Percentiles rank a stretch among this genome's conserved stretches.
Evolutionary conservation across 2,113 vertebrate genomes (phyloP).

Genomic region (Zingel zingel): DNA sequence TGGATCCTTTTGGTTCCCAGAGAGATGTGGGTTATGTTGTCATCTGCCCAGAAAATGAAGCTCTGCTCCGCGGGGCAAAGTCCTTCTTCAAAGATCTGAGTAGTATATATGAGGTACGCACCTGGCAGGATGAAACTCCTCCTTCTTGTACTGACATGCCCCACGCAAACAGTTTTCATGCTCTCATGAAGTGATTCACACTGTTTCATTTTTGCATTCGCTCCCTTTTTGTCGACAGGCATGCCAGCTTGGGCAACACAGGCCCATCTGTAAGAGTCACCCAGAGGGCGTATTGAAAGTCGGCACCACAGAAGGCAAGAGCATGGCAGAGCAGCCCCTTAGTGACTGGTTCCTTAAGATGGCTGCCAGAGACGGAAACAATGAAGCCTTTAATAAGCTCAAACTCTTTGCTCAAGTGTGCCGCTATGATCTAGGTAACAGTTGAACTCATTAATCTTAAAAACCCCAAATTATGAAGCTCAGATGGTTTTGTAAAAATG

Average conservation of each 20-base stretch:
- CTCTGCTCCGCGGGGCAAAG: constrained; percentile 92
- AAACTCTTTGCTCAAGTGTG: constrained; percentile 97
- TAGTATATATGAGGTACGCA: constrained; percentile 93
- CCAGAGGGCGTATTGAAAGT: constrained; percentile 95
- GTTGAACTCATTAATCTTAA: neutral
- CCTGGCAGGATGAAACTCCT: neutral
- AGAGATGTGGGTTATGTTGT: constrained; percentile 96
- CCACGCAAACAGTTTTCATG: constrained; percentile 3
- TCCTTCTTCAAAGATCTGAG: constrained; percentile 97
- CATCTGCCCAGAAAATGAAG: constrained; percentile 96
- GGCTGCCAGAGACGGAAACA: constrained; percentile 88
- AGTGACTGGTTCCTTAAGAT: constrained; percentile 96
- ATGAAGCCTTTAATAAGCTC: constrained; percentile 93
- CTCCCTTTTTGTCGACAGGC: constrained; percentile 80
- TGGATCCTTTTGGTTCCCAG: constrained; percentile 97
- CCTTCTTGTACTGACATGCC: constrained; percentile 25
- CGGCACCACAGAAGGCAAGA: constrained; percentile 89
- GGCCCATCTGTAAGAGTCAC: constrained; percentile 93
- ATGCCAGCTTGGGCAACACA: constrained; percentile 96
- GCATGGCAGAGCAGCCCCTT: constrained; percentile 91
- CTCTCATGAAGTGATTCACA: constrained; percentile 25
- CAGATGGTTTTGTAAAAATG: neutral
- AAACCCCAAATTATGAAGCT: neutral
- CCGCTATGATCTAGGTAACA: constrained; percentile 93
- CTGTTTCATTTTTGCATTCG: neutral